Evolutionary conservation across 2,113 vertebrate species (phyloP).

Genomic region (Rhinoderma darwinii): DNA sequence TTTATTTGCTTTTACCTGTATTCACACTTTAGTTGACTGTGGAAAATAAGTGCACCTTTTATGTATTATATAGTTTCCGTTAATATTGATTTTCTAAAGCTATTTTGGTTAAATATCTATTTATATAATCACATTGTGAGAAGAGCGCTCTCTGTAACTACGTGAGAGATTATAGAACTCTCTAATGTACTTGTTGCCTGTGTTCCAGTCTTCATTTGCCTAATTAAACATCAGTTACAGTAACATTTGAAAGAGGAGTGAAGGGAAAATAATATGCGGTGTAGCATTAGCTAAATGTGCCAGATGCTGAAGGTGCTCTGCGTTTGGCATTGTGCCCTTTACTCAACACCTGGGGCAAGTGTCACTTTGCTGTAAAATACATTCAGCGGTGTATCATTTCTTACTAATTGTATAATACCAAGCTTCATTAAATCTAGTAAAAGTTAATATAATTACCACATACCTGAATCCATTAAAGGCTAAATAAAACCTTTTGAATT

Average conservation of each 20-base stretch:
- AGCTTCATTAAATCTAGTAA: constrained; percentile 41
- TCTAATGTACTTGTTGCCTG: constrained; percentile 35
- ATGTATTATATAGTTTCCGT: background rate
- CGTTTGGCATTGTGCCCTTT: constrained; percentile 35
- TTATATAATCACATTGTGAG: constrained; percentile 39
- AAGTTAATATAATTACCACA: constrained; percentile 29
- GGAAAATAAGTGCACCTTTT: background rate
- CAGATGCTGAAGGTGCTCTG: constrained; percentile 41
- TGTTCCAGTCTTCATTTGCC: constrained; percentile 38
- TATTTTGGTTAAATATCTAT: background rate
- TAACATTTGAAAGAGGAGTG: constrained; percentile 32
- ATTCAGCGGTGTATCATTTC: constrained; percentile 34
- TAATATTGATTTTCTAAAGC: background rate
- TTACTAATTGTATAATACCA: constrained; percentile 45
- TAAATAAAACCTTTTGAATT: constrained; percentile 4
- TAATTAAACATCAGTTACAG: constrained; percentile 42
- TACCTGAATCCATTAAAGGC: constrained; percentile 4
- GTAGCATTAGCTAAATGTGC: constrained; percentile 24
- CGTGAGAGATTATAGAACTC: background rate
- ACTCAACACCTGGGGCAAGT: constrained; percentile 38
- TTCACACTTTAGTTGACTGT: background rate
- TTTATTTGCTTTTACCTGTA: background rate
- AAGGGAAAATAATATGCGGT: constrained; percentile 32
- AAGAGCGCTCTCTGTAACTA: constrained; percentile 21
- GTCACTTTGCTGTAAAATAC: constrained; percentile 23